These are phyloP conservation scores for Listrodromus nycthemerus DNA, from an alignment of 2,888 invertebrate species.

Conservation along the genomic window DNA sequence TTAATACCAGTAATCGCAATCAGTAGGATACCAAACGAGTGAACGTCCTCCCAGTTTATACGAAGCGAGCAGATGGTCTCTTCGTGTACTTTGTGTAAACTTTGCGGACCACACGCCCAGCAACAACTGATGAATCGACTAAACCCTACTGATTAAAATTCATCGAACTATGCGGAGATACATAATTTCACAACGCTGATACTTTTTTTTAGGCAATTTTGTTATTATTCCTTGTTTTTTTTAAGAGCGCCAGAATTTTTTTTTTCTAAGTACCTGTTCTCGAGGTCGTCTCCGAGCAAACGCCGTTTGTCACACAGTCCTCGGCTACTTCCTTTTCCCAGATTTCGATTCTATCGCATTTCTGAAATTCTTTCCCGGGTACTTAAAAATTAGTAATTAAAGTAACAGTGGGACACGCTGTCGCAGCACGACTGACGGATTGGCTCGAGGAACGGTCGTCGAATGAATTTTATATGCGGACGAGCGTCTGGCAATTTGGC, in stretches of 20 bases:
- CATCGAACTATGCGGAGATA: background rate
- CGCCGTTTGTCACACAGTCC: background rate
- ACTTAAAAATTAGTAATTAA: constrained; percentile 5
- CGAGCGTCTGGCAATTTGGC: constrained; percentile 54
- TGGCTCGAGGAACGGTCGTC: constrained; percentile 27
- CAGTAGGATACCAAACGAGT: constrained; percentile 8
- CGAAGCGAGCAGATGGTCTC: constrained; percentile 38
- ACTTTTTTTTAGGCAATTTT: background rate
- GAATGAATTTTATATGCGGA: constrained; percentile 61
- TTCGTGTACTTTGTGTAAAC: constrained; percentile 25
- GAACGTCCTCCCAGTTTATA: constrained; percentile 29
- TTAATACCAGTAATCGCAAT: constrained; percentile 12
- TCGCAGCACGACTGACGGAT: constrained; percentile 43
- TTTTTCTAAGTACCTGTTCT: background rate
- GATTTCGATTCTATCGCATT: background rate
- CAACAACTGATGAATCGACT: background rate
- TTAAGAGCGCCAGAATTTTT: background rate
- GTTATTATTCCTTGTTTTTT: too few species aligned
- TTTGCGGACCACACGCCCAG: background rate
- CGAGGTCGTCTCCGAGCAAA: constrained; percentile 13
- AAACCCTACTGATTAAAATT: background rate
- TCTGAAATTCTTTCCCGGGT: background rate
- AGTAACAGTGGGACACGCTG: constrained; percentile 23
- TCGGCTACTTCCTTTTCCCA: background rate
- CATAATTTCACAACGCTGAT: background rate